Evolutionary conservation across 2,888 invertebrate species (phyloP), one percentile per base, ranked within the genome.

Genomic region (Sthenelais limicola): DNA sequence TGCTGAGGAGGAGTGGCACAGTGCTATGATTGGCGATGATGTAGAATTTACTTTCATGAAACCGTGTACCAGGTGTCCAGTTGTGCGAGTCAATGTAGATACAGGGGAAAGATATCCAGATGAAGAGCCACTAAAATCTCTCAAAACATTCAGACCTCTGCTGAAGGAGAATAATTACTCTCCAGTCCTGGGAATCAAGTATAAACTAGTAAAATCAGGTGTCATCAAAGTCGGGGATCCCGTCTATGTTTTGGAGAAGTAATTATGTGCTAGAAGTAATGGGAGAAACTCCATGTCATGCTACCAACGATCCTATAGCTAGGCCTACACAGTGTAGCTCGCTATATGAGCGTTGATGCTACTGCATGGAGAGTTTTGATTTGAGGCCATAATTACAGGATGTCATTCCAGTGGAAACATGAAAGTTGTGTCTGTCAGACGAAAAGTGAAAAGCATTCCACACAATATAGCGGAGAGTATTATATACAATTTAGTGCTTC

Each of bases 41-140:
- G 56, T 56, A 7, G 12, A 28, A 32, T 56, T 56, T 56, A 56
- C 56, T n/a, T 56, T 56, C 18, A 56, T 56, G 56, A 56, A 56
- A 32, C 56, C 56, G 18, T 56, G 56, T 28, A 56, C 12, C 56
- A 56, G 56, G 56, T 56, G 56, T 32, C 56, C 56, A 3, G 56
- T 56, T 3, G 33, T 33, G 3, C 24, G 30, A 28, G 56, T 56
- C 18, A 33, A 56, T 56, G 56, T 56, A 33, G 56, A 56, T 21
- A 56, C 15, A 33, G 56, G 56, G 18, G 56, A 56, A 24, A 18
- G 56, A 24, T 56, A 56, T 21, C 56, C 56, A 3, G 56, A 56
- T 56, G 56, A 33, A 15, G 56, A 56, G 21, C 56, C 56, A 5
- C 30, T 56, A 33, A 56, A 56, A 32, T 33, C 56, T 12, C 56